phyloP scores from a whole-genome alignment of 1,140 invertebrate genomes.

The Drosophila quadrilineata region DNA sequence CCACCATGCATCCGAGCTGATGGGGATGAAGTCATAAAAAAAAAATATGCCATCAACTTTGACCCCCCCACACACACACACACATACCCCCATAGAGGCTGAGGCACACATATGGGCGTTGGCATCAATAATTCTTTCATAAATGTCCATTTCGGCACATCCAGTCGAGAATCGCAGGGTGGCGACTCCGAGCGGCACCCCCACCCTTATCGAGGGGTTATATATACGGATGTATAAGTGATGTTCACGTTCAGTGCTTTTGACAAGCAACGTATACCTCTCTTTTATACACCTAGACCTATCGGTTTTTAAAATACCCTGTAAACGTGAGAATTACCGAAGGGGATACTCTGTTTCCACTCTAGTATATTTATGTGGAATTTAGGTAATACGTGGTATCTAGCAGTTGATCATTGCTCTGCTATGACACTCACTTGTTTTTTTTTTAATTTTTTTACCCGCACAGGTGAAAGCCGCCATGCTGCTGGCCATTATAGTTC shows the following conservation, averaged over 20 bases:
- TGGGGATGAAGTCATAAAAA: conserved; percentile 56
- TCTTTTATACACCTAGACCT: neutral
- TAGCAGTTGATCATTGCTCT: neutral
- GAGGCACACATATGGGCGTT: conserved; percentile 42
- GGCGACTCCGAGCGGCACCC: neutral
- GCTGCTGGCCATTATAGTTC: conserved; percentile 64
- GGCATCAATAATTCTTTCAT: conserved; percentile 80
- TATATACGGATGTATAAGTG: conserved; percentile 50
- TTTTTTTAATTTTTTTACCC: conserved; percentile 43
- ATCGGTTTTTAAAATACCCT: conserved; percentile 11
- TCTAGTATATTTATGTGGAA: neutral
- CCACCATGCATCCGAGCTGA: neutral
- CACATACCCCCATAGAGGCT: conserved; percentile 2
- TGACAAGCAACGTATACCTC: conserved; percentile 56
- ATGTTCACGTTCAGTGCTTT: conserved; percentile 70
- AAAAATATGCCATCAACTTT: conserved; percentile 71
- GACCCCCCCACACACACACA: conserved; percentile 9
- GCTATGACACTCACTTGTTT: conserved; percentile 13
- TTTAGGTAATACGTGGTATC: neutral
- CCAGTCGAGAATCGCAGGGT: conserved; percentile 58
- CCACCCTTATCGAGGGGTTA: conserved; percentile 8
- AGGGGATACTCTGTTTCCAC: neutral
- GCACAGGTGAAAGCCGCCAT: conserved; percentile 67
- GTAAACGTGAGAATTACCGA: neutral
- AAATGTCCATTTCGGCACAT: conserved; percentile 80